Conservation (phyloP, 2,888 invertebrate genomes). For the Lycia hirtaria region DNA sequence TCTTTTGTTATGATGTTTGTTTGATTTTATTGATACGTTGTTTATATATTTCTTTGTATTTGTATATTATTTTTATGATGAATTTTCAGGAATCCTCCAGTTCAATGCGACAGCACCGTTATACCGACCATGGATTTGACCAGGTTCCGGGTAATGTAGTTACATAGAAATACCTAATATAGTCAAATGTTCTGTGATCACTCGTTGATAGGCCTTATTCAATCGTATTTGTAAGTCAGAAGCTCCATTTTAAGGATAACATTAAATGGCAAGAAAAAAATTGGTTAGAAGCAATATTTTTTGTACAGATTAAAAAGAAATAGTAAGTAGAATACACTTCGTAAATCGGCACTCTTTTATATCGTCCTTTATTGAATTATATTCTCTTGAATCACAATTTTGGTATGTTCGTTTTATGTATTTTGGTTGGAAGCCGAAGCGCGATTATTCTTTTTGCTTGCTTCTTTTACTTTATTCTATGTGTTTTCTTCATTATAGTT, state of each 20-base stretch:
- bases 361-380: not conserved
- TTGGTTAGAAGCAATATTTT: no score
- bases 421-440: slow-evolving; percentile 19
- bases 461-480: slow-evolving; percentile 29
- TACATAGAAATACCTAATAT: slow-evolving; percentile 28
- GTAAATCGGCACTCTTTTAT: slow-evolving; percentile 15
- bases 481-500: slow-evolving; percentile 17
- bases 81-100: slow-evolving; percentile 88
- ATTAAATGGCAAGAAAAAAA: no score
- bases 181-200: slow-evolving; percentile 47
- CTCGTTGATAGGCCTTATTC: slow-evolving; percentile 26
- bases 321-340: slow-evolving; percentile 7
- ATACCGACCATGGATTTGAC: slow-evolving; percentile 88
- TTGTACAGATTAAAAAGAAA: not conserved
- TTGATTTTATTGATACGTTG: no score
- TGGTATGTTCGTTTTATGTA: slow-evolving; percentile 14
- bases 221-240: slow-evolving; percentile 27
- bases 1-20: no score
- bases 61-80: no score
- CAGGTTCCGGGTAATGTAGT: slow-evolving; percentile 83
- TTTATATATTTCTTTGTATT: not conserved
- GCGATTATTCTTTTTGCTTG: slow-evolving; percentile 19
- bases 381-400: slow-evolving; percentile 13
- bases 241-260: no score
- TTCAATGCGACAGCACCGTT: slow-evolving; percentile 84